Evolutionary conservation across 2,797 vertebrate species (phyloP).

Genomic region (Eremophila alpestris): DNA sequence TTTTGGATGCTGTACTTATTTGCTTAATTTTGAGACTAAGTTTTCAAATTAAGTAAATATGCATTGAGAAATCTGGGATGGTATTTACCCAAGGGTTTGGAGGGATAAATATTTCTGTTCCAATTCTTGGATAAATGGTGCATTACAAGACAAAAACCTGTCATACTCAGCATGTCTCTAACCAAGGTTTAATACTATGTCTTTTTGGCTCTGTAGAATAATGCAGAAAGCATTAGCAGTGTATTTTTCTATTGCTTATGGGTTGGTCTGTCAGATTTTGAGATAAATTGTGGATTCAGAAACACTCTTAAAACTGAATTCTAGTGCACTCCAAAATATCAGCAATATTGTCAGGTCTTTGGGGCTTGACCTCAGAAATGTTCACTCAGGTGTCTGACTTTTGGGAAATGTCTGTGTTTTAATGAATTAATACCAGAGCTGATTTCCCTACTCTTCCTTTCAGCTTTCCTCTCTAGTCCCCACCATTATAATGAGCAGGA

Average conservation of each 20-base stretch:
- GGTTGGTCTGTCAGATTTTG: background rate
- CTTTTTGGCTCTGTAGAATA: background rate
- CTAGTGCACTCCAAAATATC: background rate
- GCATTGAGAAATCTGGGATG: background rate
- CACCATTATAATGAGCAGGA: background rate
- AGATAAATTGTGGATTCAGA: background rate
- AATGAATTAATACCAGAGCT: conserved; percentile 8
- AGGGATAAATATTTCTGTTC: background rate
- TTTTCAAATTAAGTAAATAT: background rate
- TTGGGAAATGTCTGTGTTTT: background rate
- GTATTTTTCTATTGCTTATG: background rate
- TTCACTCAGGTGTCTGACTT: background rate
- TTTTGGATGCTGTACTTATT: background rate
- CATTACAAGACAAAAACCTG: background rate
- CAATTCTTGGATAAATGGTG: background rate
- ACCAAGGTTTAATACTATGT: background rate
- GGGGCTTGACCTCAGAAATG: background rate
- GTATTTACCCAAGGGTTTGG: background rate
- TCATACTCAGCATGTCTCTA: background rate
- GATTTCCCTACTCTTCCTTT: conserved; percentile 2
- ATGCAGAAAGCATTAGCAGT: background rate
- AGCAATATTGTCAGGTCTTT: background rate
- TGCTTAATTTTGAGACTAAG: background rate
- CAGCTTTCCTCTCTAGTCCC: background rate
- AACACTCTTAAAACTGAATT: background rate